Base-by-base conservation (phyloP, 2,888 invertebrate genomes). In the Eueremaeus valkanovi region DNA sequence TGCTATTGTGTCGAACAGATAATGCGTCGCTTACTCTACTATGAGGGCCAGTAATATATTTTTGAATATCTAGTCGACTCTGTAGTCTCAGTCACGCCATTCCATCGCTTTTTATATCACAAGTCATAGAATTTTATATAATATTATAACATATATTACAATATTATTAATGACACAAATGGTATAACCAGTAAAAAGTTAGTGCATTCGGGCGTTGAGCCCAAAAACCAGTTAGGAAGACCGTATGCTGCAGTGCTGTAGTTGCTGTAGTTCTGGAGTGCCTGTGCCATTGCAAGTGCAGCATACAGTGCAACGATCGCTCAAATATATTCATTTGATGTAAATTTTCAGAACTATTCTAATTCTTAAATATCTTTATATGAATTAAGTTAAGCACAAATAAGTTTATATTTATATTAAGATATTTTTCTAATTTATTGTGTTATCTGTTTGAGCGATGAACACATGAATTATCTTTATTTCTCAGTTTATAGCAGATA, bases 121-220 rank as follows among this genome's bases (percentile, higher is more conserved):
- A n/a, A n/a, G n/a, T n/a, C n/a, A 3, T 55, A 3, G 1, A 55
- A 45, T 45, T 11, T 55, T 29, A 61, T 29, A 61, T 29, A 61
- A 61, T 61, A 31, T 61, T 18, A 31, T 61, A 11, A 24, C 21
- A 36, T 21, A 11, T 66, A 27, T 66, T 66, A 66, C 36, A 33
- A 36, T 36, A 31, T 66, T 66, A 66, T 66, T 66, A 66, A 66
- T 66, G 36, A 8, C 21, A 66, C n/a, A 63, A 63, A 63, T 55
- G 55, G 21, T 63, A 63, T 63, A 29, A 63, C 33, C 33, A 31
- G 9, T 33, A 63, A 63, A 63, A 31, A 63, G 63, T 63, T 18
- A 33, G 31, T 29, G 63, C 31, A n/a, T 31, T 31, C 9, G 63
- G 63, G 33, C 63, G 33, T 63, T 63, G 63, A 63, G 63, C 63